These are phyloP conservation scores for Callinectes sapidus DNA, from an alignment of 2,888 invertebrate species.

Conservation along the genomic window DNA sequence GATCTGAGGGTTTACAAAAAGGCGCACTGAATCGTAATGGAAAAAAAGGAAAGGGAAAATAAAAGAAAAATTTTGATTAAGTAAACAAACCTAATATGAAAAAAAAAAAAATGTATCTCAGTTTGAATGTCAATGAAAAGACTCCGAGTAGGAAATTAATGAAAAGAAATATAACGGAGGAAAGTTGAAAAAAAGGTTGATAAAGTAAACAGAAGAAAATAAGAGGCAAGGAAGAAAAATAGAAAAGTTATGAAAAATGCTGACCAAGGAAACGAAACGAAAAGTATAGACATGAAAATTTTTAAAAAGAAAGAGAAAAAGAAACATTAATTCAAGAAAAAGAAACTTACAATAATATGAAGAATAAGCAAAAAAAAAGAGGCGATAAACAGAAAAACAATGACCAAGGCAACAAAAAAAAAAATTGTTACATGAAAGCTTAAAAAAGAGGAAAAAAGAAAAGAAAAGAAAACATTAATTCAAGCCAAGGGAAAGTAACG, in stretches of 20 bases:
- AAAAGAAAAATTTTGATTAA: background rate
- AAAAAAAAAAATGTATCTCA: background rate
- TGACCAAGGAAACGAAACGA: background rate
- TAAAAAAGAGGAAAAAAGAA: too few species aligned
- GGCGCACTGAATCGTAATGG: background rate
- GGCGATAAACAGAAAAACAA: too few species aligned
- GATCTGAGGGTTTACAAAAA: background rate
- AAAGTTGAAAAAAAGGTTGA: background rate
- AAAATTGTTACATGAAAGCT: too few species aligned
- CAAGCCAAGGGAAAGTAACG: background rate
- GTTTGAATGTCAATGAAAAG: background rate
- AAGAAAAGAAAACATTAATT: background rate
- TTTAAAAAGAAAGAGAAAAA: background rate
- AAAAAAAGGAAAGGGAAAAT: background rate
- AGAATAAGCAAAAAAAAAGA: too few species aligned
- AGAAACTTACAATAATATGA: too few species aligned
- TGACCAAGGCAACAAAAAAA: background rate
- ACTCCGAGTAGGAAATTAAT: background rate
- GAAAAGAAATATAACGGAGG: background rate
- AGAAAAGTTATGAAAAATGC: background rate
- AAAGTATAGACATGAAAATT: background rate
- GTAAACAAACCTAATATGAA: too few species aligned
- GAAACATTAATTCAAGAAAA: too few species aligned
- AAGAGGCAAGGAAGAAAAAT: background rate
- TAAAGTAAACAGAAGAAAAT: background rate